Evolutionary conservation across 2,797 vertebrate species (phyloP).

Genomic region (Rhodeus uyekii): DNA sequence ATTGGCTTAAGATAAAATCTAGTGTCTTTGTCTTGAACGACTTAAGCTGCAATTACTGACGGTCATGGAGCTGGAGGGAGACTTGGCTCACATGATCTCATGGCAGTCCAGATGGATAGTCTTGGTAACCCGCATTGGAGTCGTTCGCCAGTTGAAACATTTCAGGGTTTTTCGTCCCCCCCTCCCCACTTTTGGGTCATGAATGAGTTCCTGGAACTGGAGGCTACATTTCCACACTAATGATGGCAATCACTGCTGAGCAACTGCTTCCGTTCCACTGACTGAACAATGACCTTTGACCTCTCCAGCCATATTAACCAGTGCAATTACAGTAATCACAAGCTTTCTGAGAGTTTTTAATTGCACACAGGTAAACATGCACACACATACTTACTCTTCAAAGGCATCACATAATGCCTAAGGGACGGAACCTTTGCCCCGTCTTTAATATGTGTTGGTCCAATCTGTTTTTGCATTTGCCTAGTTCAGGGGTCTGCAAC

Average conservation of each 20-base stretch:
- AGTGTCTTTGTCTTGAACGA: constrained; percentile 25
- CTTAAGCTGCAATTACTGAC: constrained; percentile 27
- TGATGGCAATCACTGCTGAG: constrained; percentile 36
- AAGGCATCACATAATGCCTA: neutral
- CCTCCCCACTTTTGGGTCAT: neutral
- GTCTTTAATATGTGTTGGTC: neutral
- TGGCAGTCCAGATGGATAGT: constrained; percentile 28
- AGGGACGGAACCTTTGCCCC: neutral
- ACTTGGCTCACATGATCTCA: neutral
- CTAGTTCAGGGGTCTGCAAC: too few relatives aligned
- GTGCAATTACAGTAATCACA: constrained; percentile 33
- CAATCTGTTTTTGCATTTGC: neutral
- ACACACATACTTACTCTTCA: neutral
- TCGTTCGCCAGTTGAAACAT: constrained; percentile 32
- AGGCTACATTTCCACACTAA: constrained; percentile 28
- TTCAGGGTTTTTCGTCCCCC: constrained; percentile 3
- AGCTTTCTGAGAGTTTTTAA: neutral
- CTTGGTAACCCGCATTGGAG: constrained; percentile 12
- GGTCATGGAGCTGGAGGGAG: constrained; percentile 17
- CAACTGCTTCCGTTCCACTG: constrained; percentile 29
- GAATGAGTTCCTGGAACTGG: constrained; percentile 34
- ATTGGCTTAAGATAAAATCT: constrained; percentile 37
- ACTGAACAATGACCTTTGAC: constrained; percentile 42
- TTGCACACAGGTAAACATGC: constrained; percentile 11
- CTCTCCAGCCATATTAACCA: constrained; percentile 8